phyloP scores from a whole-genome alignment of 1,140 invertebrate species.

The Venturia canescens region DNA sequence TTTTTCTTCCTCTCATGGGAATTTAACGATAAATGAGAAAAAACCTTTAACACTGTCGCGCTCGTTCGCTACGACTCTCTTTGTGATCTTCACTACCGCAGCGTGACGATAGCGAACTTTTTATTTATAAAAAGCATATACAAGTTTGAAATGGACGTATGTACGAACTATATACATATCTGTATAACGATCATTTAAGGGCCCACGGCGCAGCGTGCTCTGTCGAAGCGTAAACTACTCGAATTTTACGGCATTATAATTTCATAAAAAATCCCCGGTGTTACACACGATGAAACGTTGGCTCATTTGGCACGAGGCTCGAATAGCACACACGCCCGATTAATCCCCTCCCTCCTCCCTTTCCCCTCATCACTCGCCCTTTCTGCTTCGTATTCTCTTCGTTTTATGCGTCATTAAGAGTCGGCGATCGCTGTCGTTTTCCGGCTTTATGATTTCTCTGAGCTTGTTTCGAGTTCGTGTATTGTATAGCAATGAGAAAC shows the following conservation, averaged over 20 bases:
- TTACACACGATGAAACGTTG: constrained; percentile 48
- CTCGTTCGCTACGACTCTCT: not conserved
- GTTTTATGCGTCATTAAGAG: constrained; percentile 50
- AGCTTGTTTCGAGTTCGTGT: not conserved
- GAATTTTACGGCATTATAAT: constrained; percentile 63
- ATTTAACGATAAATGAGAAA: constrained; percentile 25
- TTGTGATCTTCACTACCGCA: not conserved
- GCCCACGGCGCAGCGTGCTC: constrained; percentile 9
- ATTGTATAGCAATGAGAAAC: not conserved
- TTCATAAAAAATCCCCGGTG: constrained; percentile 60
- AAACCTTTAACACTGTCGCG: constrained; percentile 3
- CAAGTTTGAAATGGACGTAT: not conserved
- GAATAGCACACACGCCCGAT: constrained; percentile 35
- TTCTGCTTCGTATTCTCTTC: constrained; percentile 5
- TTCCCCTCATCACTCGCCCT: not conserved
- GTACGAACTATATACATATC: not conserved
- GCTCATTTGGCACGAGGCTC: not conserved
- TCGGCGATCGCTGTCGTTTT: constrained; percentile 52
- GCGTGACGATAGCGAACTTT: not conserved
- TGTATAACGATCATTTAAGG: constrained; percentile 29
- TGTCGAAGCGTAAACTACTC: constrained; percentile 54
- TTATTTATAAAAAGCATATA: constrained; percentile 2
- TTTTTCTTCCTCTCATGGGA: constrained; percentile 20
- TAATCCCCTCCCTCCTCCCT: not conserved
- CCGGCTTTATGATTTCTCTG: constrained; percentile 52